Evolutionary conservation across 2,888 invertebrate genomes (phyloP).

Genomic region (Hyppa rectilinea): DNA sequence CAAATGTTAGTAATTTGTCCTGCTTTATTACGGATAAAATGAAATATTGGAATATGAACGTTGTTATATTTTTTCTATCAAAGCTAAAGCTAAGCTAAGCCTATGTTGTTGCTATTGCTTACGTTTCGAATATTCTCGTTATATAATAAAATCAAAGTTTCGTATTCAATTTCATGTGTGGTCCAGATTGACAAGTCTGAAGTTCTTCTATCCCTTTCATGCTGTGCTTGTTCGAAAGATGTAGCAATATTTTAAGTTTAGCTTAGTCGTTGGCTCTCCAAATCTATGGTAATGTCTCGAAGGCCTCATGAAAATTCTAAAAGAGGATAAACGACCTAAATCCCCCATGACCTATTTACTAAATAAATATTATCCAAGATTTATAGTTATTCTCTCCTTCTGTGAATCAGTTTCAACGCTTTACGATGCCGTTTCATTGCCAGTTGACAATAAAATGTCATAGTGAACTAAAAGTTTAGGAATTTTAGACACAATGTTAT

Average conservation of each 20-base stretch:
- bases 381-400: slow-evolving; percentile 32
- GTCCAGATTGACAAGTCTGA: not conserved
- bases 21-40: slow-evolving; percentile 38
- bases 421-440: slow-evolving; percentile 40
- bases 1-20: slow-evolving; percentile 40
- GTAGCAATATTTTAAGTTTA: not conserved
- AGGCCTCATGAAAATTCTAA: slow-evolving; percentile 29
- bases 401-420: slow-evolving; percentile 35
- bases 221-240: not conserved
- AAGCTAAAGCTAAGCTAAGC: not conserved
- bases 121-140: not conserved
- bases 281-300: slow-evolving; percentile 3
- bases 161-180: not conserved
- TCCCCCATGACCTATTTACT: slow-evolving; percentile 50
- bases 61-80: slow-evolving; percentile 15
- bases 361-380: slow-evolving; percentile 52
- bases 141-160: not conserved
- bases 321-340: slow-evolving; percentile 18
- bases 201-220: not conserved
- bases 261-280: not conserved
- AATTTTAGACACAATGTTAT: slow-evolving; percentile 9
- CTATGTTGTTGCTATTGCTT: not conserved
- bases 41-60: slow-evolving; percentile 22
- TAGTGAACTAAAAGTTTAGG: slow-evolving; percentile 4
- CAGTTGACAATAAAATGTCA: slow-evolving; percentile 38